Percentiles rank a stretch among this genome's conserved stretches.
These are phyloP conservation scores for Leptogaster cylindrica DNA, from an alignment of 2,888 invertebrate genomes.

Conservation along the genomic window DNA sequence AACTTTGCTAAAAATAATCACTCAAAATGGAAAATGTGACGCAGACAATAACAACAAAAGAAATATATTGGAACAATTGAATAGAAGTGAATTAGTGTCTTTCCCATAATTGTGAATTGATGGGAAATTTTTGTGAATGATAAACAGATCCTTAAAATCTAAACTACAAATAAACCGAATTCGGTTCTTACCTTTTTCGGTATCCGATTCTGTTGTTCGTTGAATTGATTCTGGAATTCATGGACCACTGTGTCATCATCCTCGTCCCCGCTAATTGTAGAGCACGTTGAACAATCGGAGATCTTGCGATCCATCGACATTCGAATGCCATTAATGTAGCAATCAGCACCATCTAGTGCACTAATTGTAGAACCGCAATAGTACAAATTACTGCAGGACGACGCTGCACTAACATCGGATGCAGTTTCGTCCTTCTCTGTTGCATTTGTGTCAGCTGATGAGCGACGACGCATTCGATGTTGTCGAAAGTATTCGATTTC, in stretches of 20 bases:
- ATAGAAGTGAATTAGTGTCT: too few relatives aligned
- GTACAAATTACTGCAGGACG: conserved; percentile 67
- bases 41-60: too few relatives aligned
- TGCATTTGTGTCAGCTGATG: conserved; percentile 56
- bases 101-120: too few relatives aligned
- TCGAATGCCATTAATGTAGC: conserved; percentile 63
- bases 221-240: conserved; percentile 14
- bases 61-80: too few relatives aligned
- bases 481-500: conserved; percentile 67
- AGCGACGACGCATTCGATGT: conserved; percentile 59
- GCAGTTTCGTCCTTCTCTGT: conserved; percentile 55
- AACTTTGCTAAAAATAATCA: too few relatives aligned
- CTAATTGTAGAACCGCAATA: conserved; percentile 67
- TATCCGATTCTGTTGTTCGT: conserved; percentile 3
- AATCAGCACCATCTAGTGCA: conserved; percentile 64
- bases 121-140: neutral
- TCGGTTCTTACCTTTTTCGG: conserved; percentile 12
- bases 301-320: conserved; percentile 69
- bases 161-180: neutral
- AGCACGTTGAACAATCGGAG: conserved; percentile 78
- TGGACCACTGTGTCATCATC: conserved; percentile 62
- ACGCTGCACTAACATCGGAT: conserved; percentile 67
- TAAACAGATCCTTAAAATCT: neutral
- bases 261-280: conserved; percentile 76
- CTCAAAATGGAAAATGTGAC: too few relatives aligned